phyloP scores from a whole-genome alignment of 2,888 invertebrate species.

The Drosophila testacea region DNA sequence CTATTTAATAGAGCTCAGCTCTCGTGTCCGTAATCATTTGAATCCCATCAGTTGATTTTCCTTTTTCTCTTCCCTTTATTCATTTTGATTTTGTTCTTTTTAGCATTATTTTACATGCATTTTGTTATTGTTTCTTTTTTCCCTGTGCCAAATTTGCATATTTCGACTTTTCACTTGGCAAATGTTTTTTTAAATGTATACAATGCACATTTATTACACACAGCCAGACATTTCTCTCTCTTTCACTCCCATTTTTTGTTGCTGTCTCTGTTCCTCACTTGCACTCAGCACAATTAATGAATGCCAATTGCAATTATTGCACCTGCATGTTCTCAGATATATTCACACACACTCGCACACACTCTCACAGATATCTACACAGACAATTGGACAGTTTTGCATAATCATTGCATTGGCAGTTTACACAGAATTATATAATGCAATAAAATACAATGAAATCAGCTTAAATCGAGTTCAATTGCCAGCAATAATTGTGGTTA shows the following conservation, averaged over 20 bases:
- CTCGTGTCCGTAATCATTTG: slow-evolving; percentile 19
- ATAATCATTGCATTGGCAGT: slow-evolving; percentile 16
- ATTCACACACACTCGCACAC: slow-evolving; percentile 3
- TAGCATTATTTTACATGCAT: not conserved
- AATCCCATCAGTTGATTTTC: slow-evolving; percentile 15
- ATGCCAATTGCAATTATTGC: slow-evolving; percentile 75
- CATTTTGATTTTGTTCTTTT: slow-evolving; percentile 1
- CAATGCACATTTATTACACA: slow-evolving; percentile 45
- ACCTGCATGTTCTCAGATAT: slow-evolving; percentile 59
- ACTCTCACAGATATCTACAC: not conserved
- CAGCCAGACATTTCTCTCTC: slow-evolving; percentile 3
- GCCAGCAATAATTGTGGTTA: slow-evolving; percentile 48
- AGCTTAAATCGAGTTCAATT: slow-evolving; percentile 47
- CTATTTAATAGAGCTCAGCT: slow-evolving; percentile 28
- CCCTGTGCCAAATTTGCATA: slow-evolving; percentile 22
- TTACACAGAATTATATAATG: slow-evolving; percentile 40
- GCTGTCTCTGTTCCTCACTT: not conserved
- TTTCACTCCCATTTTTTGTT: slow-evolving; percentile 2
- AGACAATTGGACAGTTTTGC: slow-evolving; percentile 4
- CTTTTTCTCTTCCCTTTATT: not conserved
- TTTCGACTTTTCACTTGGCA: slow-evolving; percentile 23
- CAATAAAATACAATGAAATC: slow-evolving; percentile 48
- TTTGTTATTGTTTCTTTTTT: not conserved
- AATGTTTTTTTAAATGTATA: slow-evolving; percentile 61
- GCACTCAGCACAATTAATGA: slow-evolving; percentile 60